A percentile compares a stretch with the other conserved stretches of the same genome.
These are phyloP conservation scores for Mirza zaza DNA, from an alignment of 2,113 vertebrate species.

Conservation along the genomic window DNA sequence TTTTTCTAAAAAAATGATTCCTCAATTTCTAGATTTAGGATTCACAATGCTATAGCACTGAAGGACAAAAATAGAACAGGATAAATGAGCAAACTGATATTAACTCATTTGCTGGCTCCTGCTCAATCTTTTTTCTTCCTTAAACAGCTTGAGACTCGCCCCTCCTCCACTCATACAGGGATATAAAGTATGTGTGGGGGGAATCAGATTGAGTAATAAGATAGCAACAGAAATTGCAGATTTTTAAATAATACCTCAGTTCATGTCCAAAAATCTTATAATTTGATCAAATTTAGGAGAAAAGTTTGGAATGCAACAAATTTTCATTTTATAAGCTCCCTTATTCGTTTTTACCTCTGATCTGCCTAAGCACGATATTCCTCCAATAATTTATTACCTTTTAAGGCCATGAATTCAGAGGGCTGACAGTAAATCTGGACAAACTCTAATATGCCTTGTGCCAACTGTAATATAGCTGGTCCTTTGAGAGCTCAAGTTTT, in stretches of 20 bases:
- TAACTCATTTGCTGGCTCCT: conserved; percentile 7
- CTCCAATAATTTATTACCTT: conserved; percentile 67
- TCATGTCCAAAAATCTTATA: not conserved
- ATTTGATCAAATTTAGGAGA: conserved; percentile 40
- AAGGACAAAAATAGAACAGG: conserved; percentile 18
- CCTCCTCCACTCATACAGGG: not conserved
- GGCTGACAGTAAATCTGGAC: conserved; percentile 69
- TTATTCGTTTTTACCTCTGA: conserved; percentile 59
- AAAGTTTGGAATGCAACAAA: conserved; percentile 56
- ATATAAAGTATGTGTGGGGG: not conserved
- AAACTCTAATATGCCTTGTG: conserved; percentile 76
- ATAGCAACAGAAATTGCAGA: not conserved
- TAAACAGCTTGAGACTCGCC: not conserved
- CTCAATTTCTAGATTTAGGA: conserved; percentile 45
- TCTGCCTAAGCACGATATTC: conserved; percentile 54
- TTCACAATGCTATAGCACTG: conserved; percentile 4
- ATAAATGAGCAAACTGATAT: conserved; percentile 34
- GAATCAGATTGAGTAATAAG: not conserved
- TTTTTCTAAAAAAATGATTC: not conserved
- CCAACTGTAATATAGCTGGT: conserved; percentile 77
- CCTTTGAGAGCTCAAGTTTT: conserved; percentile 71
- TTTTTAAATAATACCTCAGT: not conserved
- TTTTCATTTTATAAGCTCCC: conserved; percentile 52
- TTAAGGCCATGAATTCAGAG: conserved; percentile 69
- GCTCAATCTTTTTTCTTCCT: conserved; percentile 10